Evolutionary conservation across 1,140 invertebrate genomes (phyloP), one percentile per base, ranked within the genome.

Genomic region (Luehdorfia chinensis): DNA sequence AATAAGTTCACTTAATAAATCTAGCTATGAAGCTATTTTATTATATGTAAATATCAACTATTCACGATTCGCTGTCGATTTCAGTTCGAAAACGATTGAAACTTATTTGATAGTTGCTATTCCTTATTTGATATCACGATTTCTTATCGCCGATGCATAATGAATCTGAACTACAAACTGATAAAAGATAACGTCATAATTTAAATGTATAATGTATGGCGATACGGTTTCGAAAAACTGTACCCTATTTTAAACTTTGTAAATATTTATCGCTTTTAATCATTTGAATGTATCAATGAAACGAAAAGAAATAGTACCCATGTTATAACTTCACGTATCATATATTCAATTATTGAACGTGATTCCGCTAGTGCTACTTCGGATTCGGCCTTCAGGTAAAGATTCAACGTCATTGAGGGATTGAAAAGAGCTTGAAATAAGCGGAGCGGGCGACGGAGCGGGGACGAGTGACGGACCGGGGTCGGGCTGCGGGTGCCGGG

Each of bases 381-480:
- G 53, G 52, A 56, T 55, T 51, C 61, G 64, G 67, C 63, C 63
- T 70, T 70, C 63, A 75, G 71, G 66, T 69, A 63, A 64, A 75
- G 66, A 71, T 75, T 69, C 64, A 62, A 59, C 64, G 63, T 59
- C 66, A 77, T 78, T 77, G 69, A 80, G 66, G 68, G 61, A 75
- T 79, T 81, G 76, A 75, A 80, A 77, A 71, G 77, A 75, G 65
- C 70, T 73, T 50, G 59, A 73, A 75, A 72, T 66, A 73, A 71
- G 59, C 65, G 65, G 51, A 49, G 59, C 52, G 15, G 37, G 34
- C 30, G 64, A 36, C 50, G 50, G 30, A 25, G 41, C 43, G 5
- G 37, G 19, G 13, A n/a, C 19, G 13, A 21, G n/a, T n/a, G n/a
- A n/a, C n/a, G n/a, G n/a, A n/a, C n/a, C 7, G 55, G 43, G 48